Evolutionary conservation across 2,888 invertebrate genomes (phyloP), one percentile per base, ranked within the genome.

Genomic region (Diarsia rubi): DNA sequence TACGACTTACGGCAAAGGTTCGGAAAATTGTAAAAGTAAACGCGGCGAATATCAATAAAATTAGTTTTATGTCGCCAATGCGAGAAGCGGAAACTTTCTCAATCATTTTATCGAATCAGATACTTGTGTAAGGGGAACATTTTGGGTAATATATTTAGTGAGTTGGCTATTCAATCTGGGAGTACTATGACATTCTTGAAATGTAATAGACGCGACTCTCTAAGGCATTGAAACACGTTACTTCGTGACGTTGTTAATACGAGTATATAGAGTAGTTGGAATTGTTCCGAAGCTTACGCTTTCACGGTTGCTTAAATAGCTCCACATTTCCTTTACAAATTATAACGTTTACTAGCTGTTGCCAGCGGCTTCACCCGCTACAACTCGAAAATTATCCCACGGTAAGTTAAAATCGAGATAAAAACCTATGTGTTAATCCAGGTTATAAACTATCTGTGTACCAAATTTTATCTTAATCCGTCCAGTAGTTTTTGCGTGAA

Each of bases 21-120:
- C 81, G 78, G 83, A 87, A 86, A 86, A 90, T 89, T 87, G 86
- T 88, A 88, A 88, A 87, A 90, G 87, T 86, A 86, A 90, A 89
- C 82, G 88, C 81, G 79, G 79, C 78, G 87, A 88, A 90, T 90
- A 89, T 90, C 90, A 88, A 90, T 90, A 89, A 91, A 90, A 90
- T 91, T 90, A 90, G 91, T 91, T 90, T 88, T 89, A 90, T 88
- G 84, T 85, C 83, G 74, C 75, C 88, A 82, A 88, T 85, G 84
- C 83, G 88, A 85, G 79, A 63, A 79, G 76, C 84, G 86, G 85
- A 86, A 89, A 88, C 83, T 86, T 88, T 89, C 82, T 82, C 84
- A 89, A 88, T 89, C 73, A 84, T 87, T 89, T 87, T 88, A 88
- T 89, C 75, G 81, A 87, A 86, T 88, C 79, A 83, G 71, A 84